Conservation (phyloP, 1,140 invertebrate species). For the Nixonia krombeini region DNA sequence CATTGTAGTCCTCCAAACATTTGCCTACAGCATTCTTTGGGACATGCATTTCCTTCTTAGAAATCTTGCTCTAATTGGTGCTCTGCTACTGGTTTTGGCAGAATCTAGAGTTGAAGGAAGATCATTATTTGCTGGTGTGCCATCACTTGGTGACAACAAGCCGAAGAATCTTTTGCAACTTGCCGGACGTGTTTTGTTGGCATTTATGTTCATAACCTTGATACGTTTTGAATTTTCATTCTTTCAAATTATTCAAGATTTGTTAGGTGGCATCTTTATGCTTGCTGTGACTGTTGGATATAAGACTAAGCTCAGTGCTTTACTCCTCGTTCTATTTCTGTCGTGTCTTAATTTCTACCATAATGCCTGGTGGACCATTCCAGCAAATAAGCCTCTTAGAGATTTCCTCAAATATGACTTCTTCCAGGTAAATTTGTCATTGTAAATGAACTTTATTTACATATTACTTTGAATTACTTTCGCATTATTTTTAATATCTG, state of each 20-base stretch:
- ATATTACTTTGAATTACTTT: neutral
- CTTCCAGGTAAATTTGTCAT: conserved; percentile 85
- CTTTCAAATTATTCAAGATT: conserved; percentile 85
- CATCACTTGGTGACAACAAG: conserved; percentile 95
- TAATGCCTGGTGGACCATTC: conserved; percentile 98
- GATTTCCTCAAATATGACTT: conserved; percentile 99
- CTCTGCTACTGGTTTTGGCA: conserved; percentile 92
- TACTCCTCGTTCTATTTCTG: conserved; percentile 93
- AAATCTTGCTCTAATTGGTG: conserved; percentile 96
- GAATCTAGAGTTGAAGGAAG: conserved; percentile 93
- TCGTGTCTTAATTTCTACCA: conserved; percentile 95
- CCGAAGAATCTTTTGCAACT: conserved; percentile 98
- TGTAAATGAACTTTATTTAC: neutral
- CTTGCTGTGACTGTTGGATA: conserved; percentile 96
- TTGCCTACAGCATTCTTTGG: conserved; percentile 99
- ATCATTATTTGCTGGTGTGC: conserved; percentile 98
- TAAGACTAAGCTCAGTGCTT: conserved; percentile 98
- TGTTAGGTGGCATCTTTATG: conserved; percentile 95
- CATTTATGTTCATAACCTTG: conserved; percentile 99
- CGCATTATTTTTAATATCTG: conserved; percentile 11
- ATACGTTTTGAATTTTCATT: conserved; percentile 94
- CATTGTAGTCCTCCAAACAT: conserved; percentile 95
- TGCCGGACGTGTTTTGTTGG: conserved; percentile 93
- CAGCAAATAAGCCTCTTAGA: conserved; percentile 92
- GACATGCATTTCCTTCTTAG: conserved; percentile 96